Conservation (phyloP, 92 coral and sea anemone species). For the Zoanthus solanderi region DNA sequence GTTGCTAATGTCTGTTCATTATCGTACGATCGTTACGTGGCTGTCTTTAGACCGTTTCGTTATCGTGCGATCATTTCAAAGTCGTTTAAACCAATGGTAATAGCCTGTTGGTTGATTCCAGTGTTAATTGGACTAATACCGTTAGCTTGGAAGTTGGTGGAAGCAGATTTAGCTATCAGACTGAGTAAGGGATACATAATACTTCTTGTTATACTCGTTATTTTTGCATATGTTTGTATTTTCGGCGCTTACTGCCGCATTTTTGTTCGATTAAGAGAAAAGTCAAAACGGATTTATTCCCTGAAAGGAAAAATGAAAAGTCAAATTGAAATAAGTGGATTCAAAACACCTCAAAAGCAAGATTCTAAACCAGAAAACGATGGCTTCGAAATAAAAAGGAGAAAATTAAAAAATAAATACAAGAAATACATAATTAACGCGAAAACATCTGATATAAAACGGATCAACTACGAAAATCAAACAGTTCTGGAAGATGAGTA, state of each 20-base stretch:
- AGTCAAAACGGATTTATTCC: conserved; percentile 4
- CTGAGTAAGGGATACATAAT: not conserved
- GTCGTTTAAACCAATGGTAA: conserved; percentile 7
- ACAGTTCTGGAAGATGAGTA: not conserved
- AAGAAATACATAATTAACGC: not conserved
- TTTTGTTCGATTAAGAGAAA: conserved; percentile 21
- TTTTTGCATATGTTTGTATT: not conserved
- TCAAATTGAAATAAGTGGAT: too few species aligned
- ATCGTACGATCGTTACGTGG: conserved; percentile 37
- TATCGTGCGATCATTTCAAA: conserved; percentile 26
- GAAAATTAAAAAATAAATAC: not conserved
- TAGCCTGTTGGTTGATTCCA: conserved; percentile 20
- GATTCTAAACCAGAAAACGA: not conserved
- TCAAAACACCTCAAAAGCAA: not conserved
- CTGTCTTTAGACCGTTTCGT: conserved; percentile 31
- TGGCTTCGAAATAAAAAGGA: not conserved
- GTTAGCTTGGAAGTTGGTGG: conserved; percentile 11
- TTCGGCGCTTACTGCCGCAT: conserved; percentile 29
- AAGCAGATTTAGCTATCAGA: not conserved
- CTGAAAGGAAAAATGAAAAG: not conserved
- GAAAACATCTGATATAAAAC: not conserved
- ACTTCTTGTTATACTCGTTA: conserved; percentile 1
- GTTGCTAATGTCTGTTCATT: conserved; percentile 33
- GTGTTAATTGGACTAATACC: conserved; percentile 19
- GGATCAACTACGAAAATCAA: not conserved